Evolutionary conservation across 2,113 vertebrate genomes (phyloP).

Genomic region (Dinomys branickii): DNA sequence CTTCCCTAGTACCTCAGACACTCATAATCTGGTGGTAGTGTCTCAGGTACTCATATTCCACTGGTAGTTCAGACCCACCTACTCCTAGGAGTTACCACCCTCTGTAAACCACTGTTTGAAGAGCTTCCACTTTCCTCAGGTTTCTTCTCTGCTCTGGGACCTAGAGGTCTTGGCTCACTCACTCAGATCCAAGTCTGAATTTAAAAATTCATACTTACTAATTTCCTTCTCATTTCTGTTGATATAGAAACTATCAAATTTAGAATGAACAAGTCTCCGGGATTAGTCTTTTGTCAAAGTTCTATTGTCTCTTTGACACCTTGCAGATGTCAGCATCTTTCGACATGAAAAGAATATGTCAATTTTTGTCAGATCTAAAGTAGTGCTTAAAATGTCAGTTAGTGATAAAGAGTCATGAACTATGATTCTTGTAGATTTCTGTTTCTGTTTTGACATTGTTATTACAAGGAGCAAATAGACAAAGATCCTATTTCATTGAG

Average conservation of each 20-base stretch:
- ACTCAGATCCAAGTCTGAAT: neutral
- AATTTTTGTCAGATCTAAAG: neutral
- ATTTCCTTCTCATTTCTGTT: slow-evolving; percentile 47
- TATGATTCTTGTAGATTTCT: slow-evolving; percentile 20
- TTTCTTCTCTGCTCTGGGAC: neutral
- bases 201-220: slow-evolving; percentile 12
- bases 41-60: neutral
- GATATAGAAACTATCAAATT: neutral
- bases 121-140: neutral
- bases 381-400: slow-evolving; percentile 15
- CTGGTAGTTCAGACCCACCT: neutral
- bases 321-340: slow-evolving; percentile 30
- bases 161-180: neutral
- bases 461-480: slow-evolving; percentile 36
- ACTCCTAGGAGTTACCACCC: neutral
- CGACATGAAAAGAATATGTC: neutral
- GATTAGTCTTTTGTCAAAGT: slow-evolving; percentile 29
- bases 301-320: neutral
- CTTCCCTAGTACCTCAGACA: neutral
- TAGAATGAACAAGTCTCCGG: slow-evolving; percentile 7
- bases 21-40: neutral
- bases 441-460: slow-evolving; percentile 34
- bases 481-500: slow-evolving; percentile 13
- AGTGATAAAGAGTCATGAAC: slow-evolving; percentile 40
- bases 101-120: neutral